Percentiles rank a stretch among this genome's conserved stretches.
These are phyloP conservation scores for Resseliella maxima DNA, from an alignment of 2,888 invertebrate genomes.

Conservation along the genomic window DNA sequence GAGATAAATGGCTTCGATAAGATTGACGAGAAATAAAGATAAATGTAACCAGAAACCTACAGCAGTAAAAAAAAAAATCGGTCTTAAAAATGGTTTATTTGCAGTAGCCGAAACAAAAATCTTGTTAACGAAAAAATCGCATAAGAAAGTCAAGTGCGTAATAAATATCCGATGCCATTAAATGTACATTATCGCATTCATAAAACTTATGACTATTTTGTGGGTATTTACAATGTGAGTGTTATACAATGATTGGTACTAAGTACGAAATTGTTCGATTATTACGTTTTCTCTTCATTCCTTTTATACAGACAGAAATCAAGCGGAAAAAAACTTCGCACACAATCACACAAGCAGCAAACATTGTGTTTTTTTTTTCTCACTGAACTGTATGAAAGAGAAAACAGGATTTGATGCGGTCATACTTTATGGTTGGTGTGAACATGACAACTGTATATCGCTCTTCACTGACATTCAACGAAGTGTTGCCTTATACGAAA, in stretches of 20 bases:
- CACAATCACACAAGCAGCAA: not conserved
- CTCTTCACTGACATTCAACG: not conserved
- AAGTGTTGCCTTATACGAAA: conserved; percentile 51
- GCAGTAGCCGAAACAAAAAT: not conserved
- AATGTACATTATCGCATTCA: conserved; percentile 40
- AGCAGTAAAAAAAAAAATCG: no score
- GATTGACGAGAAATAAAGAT: no score
- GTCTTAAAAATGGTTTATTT: no score
- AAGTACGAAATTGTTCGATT: not conserved
- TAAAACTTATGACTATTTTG: not conserved
- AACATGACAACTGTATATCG: not conserved
- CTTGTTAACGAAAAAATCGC: no score
- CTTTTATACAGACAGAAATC: not conserved
- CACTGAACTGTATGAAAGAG: not conserved
- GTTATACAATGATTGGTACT: conserved; percentile 1
- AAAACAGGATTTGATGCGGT: not conserved
- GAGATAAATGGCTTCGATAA: no score
- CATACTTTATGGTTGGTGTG: not conserved
- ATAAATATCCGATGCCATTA: conserved; percentile 20
- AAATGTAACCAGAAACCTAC: no score
- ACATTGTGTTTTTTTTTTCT: not conserved
- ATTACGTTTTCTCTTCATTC: conserved; percentile 50
- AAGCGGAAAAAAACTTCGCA: not conserved
- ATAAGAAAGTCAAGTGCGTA: not conserved
- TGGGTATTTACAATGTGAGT: conserved; percentile 5